Percentiles rank a stretch among this genome's conserved stretches.
Evolutionary conservation across 2,888 invertebrate genomes (phyloP).

Genomic region (Apocheima hispidaria): DNA sequence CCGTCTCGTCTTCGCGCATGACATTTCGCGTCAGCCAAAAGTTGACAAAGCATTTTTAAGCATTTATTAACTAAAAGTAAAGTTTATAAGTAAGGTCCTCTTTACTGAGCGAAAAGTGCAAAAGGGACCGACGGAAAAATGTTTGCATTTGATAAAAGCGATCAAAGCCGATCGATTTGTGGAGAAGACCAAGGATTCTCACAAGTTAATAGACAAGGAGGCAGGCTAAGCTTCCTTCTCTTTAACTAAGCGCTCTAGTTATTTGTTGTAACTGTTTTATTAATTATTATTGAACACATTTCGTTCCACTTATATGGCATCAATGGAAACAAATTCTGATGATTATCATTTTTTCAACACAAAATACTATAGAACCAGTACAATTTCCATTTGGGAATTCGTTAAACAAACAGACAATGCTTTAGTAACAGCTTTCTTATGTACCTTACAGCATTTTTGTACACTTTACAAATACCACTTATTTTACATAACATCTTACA

Average conservation of each 20-base stretch:
- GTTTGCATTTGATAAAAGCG: neutral
- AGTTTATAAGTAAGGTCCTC: too few relatives aligned
- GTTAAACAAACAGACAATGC: neutral
- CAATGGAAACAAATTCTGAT: neutral
- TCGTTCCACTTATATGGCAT: neutral
- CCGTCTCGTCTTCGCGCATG: too few relatives aligned
- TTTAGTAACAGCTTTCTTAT: neutral
- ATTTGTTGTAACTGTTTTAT: neutral
- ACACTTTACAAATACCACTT: too few relatives aligned
- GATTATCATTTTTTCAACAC: neutral
- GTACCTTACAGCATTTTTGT: neutral
- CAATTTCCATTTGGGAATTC: neutral
- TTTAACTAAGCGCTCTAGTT: neutral
- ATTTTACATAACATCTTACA: conserved; percentile 5
- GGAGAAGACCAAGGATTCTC: neutral
- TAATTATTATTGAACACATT: too few relatives aligned
- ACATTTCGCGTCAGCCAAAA: too few relatives aligned
- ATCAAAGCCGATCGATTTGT: neutral
- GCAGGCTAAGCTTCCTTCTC: neutral
- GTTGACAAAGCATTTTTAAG: too few relatives aligned
- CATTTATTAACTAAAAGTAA: too few relatives aligned
- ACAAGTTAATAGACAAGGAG: neutral
- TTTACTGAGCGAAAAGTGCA: too few relatives aligned
- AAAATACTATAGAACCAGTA: neutral
- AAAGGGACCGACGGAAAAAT: too few relatives aligned